Evolutionary conservation across 2,113 vertebrate genomes (phyloP).

Genomic region (Cacatua alba): DNA sequence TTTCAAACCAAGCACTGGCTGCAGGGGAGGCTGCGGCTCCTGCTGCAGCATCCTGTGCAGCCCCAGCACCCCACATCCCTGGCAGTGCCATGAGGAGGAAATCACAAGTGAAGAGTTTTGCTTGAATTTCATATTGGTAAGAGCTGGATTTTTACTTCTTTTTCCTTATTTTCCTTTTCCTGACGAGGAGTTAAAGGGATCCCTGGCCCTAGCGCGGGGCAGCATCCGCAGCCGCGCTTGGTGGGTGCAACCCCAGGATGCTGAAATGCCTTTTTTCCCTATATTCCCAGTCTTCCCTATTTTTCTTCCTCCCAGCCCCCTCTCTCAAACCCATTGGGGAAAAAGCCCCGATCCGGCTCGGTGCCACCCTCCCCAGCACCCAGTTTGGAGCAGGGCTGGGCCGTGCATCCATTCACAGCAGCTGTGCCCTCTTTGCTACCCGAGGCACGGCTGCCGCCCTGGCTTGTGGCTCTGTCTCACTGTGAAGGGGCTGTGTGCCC

Average conservation of each 20-base stretch:
- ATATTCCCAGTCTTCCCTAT: not conserved
- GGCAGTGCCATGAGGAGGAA: not conserved
- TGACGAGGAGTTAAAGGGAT: not conserved
- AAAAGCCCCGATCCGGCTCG: not conserved
- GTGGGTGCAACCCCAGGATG: not conserved
- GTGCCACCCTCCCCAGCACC: not conserved
- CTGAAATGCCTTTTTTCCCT: not conserved
- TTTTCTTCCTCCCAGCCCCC: not conserved
- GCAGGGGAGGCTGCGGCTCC: accelerated
- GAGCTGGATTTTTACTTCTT: slow-evolving; percentile 17
- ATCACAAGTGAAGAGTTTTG: not conserved
- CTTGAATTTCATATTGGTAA: not conserved
- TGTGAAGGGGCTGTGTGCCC: slow-evolving; percentile 39
- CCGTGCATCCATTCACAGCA: not conserved
- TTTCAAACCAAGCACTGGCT: not conserved
- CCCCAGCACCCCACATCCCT: not conserved
- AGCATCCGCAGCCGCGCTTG: accelerated
- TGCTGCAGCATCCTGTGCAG: accelerated
- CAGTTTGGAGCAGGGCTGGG: not conserved
- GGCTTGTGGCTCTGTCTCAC: not conserved
- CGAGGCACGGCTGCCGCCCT: not conserved
- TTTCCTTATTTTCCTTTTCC: not conserved
- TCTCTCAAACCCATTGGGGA: not conserved
- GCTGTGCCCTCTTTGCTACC: not conserved
- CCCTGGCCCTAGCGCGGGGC: accelerated